Evolutionary conservation across 2,888 invertebrate genomes (phyloP), one percentile per base, ranked within the genome.

Genomic region (Autographa pulchrina): DNA sequence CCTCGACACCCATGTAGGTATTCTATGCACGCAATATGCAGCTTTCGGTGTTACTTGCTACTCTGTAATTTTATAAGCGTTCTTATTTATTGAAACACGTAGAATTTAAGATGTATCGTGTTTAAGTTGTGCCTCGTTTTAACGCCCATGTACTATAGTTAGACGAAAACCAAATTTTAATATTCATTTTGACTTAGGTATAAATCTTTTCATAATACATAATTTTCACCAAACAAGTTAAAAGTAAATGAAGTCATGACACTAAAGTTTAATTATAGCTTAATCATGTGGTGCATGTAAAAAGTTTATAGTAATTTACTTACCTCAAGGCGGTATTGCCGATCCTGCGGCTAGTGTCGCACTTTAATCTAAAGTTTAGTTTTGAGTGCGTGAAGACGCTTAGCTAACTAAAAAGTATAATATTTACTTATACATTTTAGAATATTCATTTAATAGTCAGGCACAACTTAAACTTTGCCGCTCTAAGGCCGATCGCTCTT

Each of bases 1-100:
- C 94, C 88, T 90, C 87, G 83, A 90, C 86, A 85, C 83, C 72
- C 74, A 80, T 81, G 90, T 90, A 91, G 88, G 88, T 87, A 89
- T 87, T 88, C 85, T 88, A 84, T 92, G 94, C 94, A 95, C 94
- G 94, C 93, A 92, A 92, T 89, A 92, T 91, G 90, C 92, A 90
- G 95, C 95, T 95, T 95, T 95, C 92, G 93, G 93, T 95, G 95
- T 94, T 92, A 89, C 76, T 91, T 81, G 94, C 94, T 94, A 92
- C 81, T 83, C 75, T 88, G 86, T 91, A 89, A 83, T 90, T 84
- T 86, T 85, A 86, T 88, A 90, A 89, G 91, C 92, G 89, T 91
- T 91, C 83, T 86, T 88, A 88, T 80, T 56, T 83, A 83, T 86
- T 87, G 81, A 88, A 89, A 86, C 91, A 91, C 91, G 92, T 94